Conservation (phyloP, 1,140 invertebrate genomes). For the Archivesica marissinica region DNA sequence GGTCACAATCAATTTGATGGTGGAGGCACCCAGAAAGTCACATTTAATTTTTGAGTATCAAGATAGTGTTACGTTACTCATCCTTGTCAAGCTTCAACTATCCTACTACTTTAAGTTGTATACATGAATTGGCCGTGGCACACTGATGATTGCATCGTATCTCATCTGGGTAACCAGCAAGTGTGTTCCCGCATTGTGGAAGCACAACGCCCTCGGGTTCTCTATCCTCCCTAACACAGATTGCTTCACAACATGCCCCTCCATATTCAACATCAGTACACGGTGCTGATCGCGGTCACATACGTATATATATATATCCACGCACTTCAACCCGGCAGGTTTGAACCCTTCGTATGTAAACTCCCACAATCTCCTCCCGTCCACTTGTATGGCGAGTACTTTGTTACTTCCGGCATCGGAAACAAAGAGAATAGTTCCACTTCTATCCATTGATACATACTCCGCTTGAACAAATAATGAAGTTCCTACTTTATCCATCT, state of each 20-base stretch:
- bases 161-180: constrained; percentile 53
- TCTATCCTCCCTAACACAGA: constrained; percentile 48
- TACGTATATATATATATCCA: constrained; percentile 36
- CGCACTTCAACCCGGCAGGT: constrained; percentile 41
- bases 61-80: too few species aligned
- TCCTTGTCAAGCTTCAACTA: not conserved
- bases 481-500: constrained; percentile 36
- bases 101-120: not conserved
- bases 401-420: constrained; percentile 43
- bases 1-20: too few species aligned
- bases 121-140: constrained; percentile 43
- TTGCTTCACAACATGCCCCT: constrained; percentile 49
- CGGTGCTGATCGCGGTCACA: constrained; percentile 56
- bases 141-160: constrained; percentile 40
- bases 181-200: not conserved
- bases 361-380: constrained; percentile 53
- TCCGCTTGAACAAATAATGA: constrained; percentile 48
- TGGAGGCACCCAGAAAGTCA: too few species aligned
- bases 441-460: constrained; percentile 32
- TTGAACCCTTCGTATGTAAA: constrained; percentile 55
- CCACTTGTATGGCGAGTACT: constrained; percentile 44
- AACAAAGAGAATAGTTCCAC: constrained; percentile 29
- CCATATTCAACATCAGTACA: constrained; percentile 43
- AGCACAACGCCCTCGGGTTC: constrained; percentile 44
- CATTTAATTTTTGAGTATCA: too few species aligned